phyloP scores from a whole-genome alignment of 2,888 invertebrate genomes.

The Mellilla xanthometata region DNA sequence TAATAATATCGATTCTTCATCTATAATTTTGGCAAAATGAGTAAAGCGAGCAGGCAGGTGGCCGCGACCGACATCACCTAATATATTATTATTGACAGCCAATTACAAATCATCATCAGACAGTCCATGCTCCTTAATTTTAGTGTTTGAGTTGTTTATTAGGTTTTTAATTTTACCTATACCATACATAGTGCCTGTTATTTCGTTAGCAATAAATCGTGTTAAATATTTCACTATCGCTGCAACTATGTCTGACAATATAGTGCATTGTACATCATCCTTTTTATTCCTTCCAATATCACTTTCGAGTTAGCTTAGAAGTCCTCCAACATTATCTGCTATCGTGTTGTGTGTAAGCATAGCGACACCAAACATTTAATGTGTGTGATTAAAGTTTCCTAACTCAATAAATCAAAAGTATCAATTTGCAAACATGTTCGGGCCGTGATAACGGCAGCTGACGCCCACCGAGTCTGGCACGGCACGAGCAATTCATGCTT shows the following conservation, averaged over 20 bases:
- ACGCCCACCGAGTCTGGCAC: slow-evolving; percentile 28
- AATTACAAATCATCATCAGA: slow-evolving; percentile 22
- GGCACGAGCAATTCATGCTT: slow-evolving; percentile 22
- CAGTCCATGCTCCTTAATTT: slow-evolving; percentile 16
- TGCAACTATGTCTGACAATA: no score
- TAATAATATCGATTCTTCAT: slow-evolving; percentile 14
- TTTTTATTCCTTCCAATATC: no score
- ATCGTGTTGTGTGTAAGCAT: no score
- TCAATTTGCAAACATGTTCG: slow-evolving; percentile 28
- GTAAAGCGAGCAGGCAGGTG: slow-evolving; percentile 36
- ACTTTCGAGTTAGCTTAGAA: no score
- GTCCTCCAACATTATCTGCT: no score
- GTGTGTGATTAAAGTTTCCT: no score
- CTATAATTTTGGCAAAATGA: slow-evolving; percentile 34
- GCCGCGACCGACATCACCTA: slow-evolving; percentile 17
- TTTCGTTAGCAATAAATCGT: no score
- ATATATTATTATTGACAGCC: slow-evolving; percentile 32
- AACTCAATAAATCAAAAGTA: slow-evolving; percentile 25
- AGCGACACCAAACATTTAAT: no score
- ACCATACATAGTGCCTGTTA: no score
- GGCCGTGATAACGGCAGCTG: slow-evolving; percentile 24
- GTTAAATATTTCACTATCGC: no score
- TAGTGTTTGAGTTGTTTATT: slow-evolving; percentile 7
- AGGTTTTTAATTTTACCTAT: no score
- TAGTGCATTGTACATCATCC: no score